Base-by-base conservation (phyloP, 2,888 invertebrate genomes). In the Saturnia pavonia region DNA sequence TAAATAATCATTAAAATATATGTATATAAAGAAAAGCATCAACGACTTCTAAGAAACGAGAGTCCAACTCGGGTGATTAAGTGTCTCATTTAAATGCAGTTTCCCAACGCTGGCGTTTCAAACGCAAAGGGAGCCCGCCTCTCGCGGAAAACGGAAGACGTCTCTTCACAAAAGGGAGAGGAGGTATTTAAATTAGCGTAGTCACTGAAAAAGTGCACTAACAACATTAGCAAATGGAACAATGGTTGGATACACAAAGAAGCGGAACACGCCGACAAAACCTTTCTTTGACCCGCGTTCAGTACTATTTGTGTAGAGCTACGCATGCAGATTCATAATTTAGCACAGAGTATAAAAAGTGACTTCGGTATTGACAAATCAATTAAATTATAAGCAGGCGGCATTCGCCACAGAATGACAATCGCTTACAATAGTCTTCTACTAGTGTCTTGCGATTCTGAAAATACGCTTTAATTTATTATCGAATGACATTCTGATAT, bases 31-130 rank as follows among this genome's bases (percentile, higher is more conserved):
- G n/a, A n/a, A 90, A 87, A 89, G 89, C 89, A 91, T 89, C 87
- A 91, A 88, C 88, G 89, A 88, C 88, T 85, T 79, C 88, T 88
- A 89, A 90, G 90, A 88, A 91, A 88, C 85, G 88, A 86, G 87
- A 88, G 89, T 85, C 89, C 89, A 90, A 89, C 88, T 89, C 88
- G 87, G 88, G 90, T 94, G 93, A 94, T 93, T 92, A 92, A 94
- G 92, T 94, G 90, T 92, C 92, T 93, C 92, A 94, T 94, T 93
- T 94, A 94, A 92, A 94, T 93, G 91, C 92, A 94, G 91, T 92
- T 91, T 91, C 90, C 87, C 88, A 84, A 87, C 87, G 87, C 88
- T 88, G 90, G 87, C 89, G 89, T 89, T 89, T 90, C 90, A 89
- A 92, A 92, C 89, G 91, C 89, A 92, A 92, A 92, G 89, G 90